Percentiles rank a stretch among this genome's conserved stretches.
Conservation (phyloP, 2,888 invertebrate genomes). For the Pristionchus arcanus region DNA sequence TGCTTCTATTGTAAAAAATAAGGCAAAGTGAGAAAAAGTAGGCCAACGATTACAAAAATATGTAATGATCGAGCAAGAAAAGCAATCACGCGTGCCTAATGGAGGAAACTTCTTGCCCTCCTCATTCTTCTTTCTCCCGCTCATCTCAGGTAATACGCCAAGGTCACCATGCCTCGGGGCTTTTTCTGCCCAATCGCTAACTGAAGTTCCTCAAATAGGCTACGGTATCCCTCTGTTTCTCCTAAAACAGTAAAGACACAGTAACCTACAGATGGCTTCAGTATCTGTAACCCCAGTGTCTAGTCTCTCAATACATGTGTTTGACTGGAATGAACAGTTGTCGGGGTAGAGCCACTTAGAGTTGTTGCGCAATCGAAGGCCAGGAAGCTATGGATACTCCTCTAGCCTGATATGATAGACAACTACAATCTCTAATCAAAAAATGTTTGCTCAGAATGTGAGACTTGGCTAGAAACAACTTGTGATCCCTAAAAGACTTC, state of each 20-base stretch:
- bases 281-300: background rate
- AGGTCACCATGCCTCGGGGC: background rate
- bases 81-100: background rate
- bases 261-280: background rate
- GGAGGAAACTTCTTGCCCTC: background rate
- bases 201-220: no score
- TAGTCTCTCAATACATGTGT: background rate
- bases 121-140: background rate
- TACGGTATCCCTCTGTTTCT: no score
- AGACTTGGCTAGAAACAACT: background rate
- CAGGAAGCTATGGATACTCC: background rate
- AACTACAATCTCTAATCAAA: background rate
- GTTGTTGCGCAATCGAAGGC: slow-evolving; percentile 18
- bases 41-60: no score
- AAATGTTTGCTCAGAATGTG: background rate
- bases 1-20: no score
- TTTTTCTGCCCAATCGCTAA: background rate
- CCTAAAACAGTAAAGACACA: no score
- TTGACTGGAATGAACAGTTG: background rate
- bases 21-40: no score
- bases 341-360: background rate
- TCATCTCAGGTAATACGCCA: slow-evolving; percentile 13
- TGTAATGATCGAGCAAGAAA: background rate
- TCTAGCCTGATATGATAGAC: background rate
- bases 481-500: no score